Base-by-base conservation (phyloP, 2,797 vertebrate genomes). In the Pteropus rufus region DNA sequence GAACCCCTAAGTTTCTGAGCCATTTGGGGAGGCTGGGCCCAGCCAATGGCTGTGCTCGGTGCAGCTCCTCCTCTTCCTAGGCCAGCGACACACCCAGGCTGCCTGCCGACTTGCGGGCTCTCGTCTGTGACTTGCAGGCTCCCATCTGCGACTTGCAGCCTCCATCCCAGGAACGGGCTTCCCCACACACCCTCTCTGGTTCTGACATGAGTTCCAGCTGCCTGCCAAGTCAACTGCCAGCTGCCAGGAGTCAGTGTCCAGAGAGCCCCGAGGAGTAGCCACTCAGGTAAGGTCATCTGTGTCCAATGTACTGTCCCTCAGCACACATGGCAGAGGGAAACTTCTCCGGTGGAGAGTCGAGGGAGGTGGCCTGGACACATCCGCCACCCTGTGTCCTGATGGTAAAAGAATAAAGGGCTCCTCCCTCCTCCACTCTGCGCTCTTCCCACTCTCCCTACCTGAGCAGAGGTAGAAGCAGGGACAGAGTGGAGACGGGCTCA, bases 211-310 rank as follows among this genome's bases (percentile, higher is more conserved):
- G 49, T 91, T 44, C 60, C 10, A 0, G 34, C 86, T 46, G 69
- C 93, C 56, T 60, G 85, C 95, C 31, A 72, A 88, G 36, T 46
- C 65, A 12, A 70, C 29, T 12, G 52, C 73, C 21, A 0, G 62
- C 69, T 34, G 49, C 84, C 90, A 9, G 90, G 87, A 91, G n/a
- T 39, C 11, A 1, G 12, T 7, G n/a, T 82, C 64, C 1, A 21
- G n/a, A 83, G 34, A 73, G 67, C 39, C 49, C 91, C 70, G 82
- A 95, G 81, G 69, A 97, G 77, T 44, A 52, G 36, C 46, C 23
- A 14, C 79, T 67, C 96, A 96, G 97, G 97, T 97, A 97, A 96
- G 93, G 21, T 9, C 26, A 31, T 56, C 34, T 65, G 44, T 24
- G 44, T 58, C 24, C 88, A 52, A 76, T 46, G 84, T 62, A 86